A percentile compares a stretch with the other conserved stretches of the same genome.
These are phyloP conservation scores for Polypedilum vanderplanki DNA, from an alignment of 1,140 invertebrate genomes.

Conservation along the genomic window DNA sequence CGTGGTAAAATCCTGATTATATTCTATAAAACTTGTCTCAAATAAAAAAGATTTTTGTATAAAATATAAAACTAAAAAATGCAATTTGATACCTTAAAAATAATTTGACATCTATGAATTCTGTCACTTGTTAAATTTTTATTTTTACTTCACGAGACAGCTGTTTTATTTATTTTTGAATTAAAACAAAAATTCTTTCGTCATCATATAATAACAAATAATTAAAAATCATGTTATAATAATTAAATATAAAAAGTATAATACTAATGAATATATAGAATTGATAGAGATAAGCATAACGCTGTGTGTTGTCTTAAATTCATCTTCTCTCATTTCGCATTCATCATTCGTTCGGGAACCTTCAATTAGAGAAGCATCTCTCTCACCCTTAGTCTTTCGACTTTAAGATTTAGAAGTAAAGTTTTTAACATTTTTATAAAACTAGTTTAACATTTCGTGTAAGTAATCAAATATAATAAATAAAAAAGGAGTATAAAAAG, in stretches of 20 bases:
- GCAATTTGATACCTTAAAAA: no score
- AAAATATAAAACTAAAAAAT: no score
- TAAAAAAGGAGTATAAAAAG: no score
- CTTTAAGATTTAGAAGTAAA: no score
- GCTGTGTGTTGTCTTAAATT: neutral
- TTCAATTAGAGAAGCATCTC: neutral
- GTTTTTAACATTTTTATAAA: no score
- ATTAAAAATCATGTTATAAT: neutral
- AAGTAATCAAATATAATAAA: no score
- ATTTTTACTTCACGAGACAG: neutral
- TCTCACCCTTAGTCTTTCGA: neutral
- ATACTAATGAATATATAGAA: neutral
- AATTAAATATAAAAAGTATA: neutral
- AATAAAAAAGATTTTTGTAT: no score
- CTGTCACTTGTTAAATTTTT: no score
- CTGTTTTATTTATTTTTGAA: neutral
- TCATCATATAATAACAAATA: neutral
- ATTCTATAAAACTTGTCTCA: no score
- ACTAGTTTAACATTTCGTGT: no score
- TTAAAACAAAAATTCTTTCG: neutral
- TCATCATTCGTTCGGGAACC: neutral
- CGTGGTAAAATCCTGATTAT: no score
- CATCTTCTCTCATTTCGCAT: slow-evolving; percentile 1
- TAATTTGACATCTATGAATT: no score
- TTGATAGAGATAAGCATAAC: neutral